Evolutionary conservation across 2,888 invertebrate species (phyloP), one percentile per base, ranked within the genome.

Genomic region (Drosophila formosana): DNA sequence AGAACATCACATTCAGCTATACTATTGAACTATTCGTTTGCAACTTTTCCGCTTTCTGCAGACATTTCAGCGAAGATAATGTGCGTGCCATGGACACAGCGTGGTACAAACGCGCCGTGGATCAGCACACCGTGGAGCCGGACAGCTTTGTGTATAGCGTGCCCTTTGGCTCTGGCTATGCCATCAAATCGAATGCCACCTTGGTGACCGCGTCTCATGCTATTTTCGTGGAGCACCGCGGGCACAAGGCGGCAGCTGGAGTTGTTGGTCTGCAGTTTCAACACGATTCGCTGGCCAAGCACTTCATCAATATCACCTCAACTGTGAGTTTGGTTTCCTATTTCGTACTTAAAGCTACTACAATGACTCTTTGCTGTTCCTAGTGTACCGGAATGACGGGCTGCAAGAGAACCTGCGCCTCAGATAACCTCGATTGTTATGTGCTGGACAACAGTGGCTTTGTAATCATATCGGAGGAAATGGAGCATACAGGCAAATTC

Each of bases 401-500:
- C 51, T 97, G 97, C 89, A 96, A 95, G 88, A 96, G 97, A 89
- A 97, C 96, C 1, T 97, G 97, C 88, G 96, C 96, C 13, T 96
- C 96, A 8, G 96, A 96, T 75, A 96, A 97, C 80, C 93, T 98
- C 28, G 97, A 98, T 90, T 98, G 98, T 91, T 98, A 98, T 91
- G 96, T 98, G 37, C 93, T 98, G 62, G 98, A 98, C 91, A 98
- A 98, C 92, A 98, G 97, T 91, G 98, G 98, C 11, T 98, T 98
- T 91, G 96, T 98, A 56, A 96, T 98, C 57, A 95, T 98, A 41
- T 98, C 98, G 0, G 97, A 98, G 92, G 96, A 96, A 78, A 94
- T 94, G 34, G 95, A 96, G 45, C 97, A 98, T 87, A 97, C 97
- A 1, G 98, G 98, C 1, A 95, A 96, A 88, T 98, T 98, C 93